phyloP scores from a whole-genome alignment of 2,888 invertebrate genomes.

The Cremastinae sp. region DNA sequence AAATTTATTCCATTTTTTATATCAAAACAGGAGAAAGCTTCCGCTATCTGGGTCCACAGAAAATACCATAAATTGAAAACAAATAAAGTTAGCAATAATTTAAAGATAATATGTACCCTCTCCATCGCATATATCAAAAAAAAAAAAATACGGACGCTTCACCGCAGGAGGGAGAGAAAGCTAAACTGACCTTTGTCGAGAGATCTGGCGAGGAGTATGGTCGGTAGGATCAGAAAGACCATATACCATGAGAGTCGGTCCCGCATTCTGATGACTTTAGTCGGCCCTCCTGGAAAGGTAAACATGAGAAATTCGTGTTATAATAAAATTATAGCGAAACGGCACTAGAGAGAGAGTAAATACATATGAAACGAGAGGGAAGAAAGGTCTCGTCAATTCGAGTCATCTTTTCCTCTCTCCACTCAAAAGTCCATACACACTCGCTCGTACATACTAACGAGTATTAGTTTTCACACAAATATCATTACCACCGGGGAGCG shows the following conservation, averaged over 20 bases:
- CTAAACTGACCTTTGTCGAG: slow-evolving; percentile 78
- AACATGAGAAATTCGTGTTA: slow-evolving; percentile 41
- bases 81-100: slow-evolving; percentile 5
- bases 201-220: slow-evolving; percentile 79
- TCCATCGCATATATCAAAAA: not conserved
- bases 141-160: too few species aligned
- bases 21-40: too few species aligned
- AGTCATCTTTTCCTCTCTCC: slow-evolving; percentile 1
- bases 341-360: not conserved
- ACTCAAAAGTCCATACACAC: too few species aligned
- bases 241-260: slow-evolving; percentile 80
- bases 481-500: too few species aligned
- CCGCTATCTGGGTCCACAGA: too few species aligned
- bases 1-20: too few species aligned
- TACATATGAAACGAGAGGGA: slow-evolving; percentile 20
- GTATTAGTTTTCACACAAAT: too few species aligned
- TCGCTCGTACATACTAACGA: too few species aligned
- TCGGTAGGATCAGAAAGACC: slow-evolving; percentile 79
- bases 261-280: slow-evolving; percentile 77
- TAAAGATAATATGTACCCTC: not conserved
- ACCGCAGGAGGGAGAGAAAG: not conserved
- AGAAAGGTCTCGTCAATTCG: slow-evolving; percentile 15
- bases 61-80: not conserved
- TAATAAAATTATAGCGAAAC: slow-evolving; percentile 32
- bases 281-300: slow-evolving; percentile 58